Percentiles rank a stretch among this genome's conserved stretches.
Evolutionary conservation across 2,113 vertebrate genomes (phyloP).

Genomic region (Nycticorax nycticorax): DNA sequence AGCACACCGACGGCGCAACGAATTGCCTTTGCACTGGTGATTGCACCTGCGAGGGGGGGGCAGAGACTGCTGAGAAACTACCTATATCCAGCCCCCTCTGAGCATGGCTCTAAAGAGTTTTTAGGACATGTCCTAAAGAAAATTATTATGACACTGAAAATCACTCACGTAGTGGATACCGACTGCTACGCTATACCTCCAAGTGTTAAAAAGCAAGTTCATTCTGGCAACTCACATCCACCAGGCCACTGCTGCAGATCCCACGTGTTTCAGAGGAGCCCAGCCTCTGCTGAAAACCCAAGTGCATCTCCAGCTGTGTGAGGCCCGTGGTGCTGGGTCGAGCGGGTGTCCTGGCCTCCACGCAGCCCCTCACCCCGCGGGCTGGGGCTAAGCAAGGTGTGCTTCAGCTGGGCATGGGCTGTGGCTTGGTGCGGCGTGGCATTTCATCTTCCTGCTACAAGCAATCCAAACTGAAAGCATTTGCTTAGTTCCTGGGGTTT

Average conservation of each 20-base stretch:
- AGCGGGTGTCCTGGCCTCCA: not conserved
- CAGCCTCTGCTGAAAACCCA: not conserved
- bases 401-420: not conserved
- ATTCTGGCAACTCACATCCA: not conserved
- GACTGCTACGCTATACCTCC: not conserved
- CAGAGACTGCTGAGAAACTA: not conserved
- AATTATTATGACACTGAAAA: not conserved
- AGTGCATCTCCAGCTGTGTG: not conserved
- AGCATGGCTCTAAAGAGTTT: not conserved
- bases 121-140: not conserved
- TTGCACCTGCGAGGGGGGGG: rapidly evolving
- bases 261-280: rapidly evolving
- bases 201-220: not conserved
- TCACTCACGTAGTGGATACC: not conserved
- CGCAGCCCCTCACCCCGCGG: rapidly evolving
- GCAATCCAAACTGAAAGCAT: not conserved
- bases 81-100: not conserved
- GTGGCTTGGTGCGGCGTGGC: rapidly evolving
- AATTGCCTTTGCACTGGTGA: not conserved
- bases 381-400: not conserved
- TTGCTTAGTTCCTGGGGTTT: not conserved
- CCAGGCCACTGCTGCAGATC: not conserved
- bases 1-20: rapidly evolving
- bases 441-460: not conserved
- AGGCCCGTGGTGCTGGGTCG: rapidly evolving